Evolutionary conservation across 2,888 invertebrate species (phyloP), one percentile per base, ranked within the genome.

Genomic region (Reticulitermes lucifugus): DNA sequence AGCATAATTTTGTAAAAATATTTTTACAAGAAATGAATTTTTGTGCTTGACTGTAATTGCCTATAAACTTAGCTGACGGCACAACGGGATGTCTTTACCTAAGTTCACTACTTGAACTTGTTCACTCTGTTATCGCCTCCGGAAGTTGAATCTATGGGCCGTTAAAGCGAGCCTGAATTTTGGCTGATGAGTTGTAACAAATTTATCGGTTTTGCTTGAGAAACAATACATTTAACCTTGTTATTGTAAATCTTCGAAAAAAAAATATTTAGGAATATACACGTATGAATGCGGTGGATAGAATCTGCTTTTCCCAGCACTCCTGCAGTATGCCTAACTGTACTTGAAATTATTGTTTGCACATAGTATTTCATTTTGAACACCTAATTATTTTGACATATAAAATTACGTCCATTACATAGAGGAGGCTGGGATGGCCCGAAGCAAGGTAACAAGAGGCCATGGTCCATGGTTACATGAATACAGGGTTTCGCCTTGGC

Each of bases 401-500:
- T 25, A 25, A 65, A 6, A 21, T 22, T 60, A 10, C 6, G 14
- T 25, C 25, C 25, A 21, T 3, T 65, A 55, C 18, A 55, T 4
- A 4, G 1, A 55, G 18, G 65, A 65, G 65, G 65, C 25, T 65
- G 65, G 7, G 14, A 25, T 65, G 25, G 25, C 65, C 65, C n/a
- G 65, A 25, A 65, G 65, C 12, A n/a, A 65, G n/a, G 65, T 65
- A n/a, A 65, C 65, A n/a, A n/a, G 65, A 65, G 65, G 65, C 25
- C 65, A n/a, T 65, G 65, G 65, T 65, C 65, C 65, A 65, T 65
- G 65, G 65, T 10, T 25, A 9, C 25, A 65, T 65, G 65, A 55
- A 18, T 55, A 55, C 55, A 55, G 55, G 55, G 55, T 25, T n/a
- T 65, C 65, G 9, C 65, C 65, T 65, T 65, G 65, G 65, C 65